A percentile compares a stretch with the other conserved stretches of the same genome.
These are phyloP conservation scores for Loxodonta africana DNA, from an alignment of 2,113 vertebrate genomes.

Conservation along the genomic window DNA sequence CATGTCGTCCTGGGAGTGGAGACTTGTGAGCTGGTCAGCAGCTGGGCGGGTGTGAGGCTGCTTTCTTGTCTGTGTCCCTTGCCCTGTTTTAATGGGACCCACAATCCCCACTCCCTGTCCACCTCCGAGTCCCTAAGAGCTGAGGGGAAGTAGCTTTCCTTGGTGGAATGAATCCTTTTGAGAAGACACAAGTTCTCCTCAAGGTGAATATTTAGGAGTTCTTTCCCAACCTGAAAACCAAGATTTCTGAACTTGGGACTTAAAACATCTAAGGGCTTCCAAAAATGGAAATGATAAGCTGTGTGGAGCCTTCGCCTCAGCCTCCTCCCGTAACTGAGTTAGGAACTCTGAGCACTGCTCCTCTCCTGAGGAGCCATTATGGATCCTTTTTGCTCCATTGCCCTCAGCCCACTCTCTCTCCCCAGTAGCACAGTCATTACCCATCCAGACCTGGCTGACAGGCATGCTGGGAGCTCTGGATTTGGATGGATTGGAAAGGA, in stretches of 20 bases:
- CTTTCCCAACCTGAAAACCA: neutral
- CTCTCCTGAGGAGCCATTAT: neutral
- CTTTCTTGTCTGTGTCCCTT: neutral
- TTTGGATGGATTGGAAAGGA: neutral
- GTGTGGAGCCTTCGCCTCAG: neutral
- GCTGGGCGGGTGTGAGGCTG: neutral
- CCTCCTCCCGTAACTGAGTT: neutral
- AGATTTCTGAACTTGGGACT: neutral
- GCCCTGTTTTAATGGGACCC: neutral
- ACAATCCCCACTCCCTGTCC: neutral
- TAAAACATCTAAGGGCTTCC: neutral
- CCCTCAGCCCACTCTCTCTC: neutral
- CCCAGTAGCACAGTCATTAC: accelerated
- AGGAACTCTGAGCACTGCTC: neutral
- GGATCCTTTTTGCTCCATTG: neutral
- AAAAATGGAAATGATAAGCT: neutral
- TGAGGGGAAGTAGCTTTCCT: neutral
- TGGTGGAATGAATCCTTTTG: neutral
- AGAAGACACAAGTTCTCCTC: neutral
- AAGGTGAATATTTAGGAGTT: neutral
- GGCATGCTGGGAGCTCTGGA: neutral
- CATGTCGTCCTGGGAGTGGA: neutral
- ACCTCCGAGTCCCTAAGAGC: neutral
- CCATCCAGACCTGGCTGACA: neutral
- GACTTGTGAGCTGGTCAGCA: neutral